A percentile compares a stretch with the other conserved stretches of the same genome.
Conservation (phyloP, 2,113 vertebrate species). For the Eurypyga helias region DNA sequence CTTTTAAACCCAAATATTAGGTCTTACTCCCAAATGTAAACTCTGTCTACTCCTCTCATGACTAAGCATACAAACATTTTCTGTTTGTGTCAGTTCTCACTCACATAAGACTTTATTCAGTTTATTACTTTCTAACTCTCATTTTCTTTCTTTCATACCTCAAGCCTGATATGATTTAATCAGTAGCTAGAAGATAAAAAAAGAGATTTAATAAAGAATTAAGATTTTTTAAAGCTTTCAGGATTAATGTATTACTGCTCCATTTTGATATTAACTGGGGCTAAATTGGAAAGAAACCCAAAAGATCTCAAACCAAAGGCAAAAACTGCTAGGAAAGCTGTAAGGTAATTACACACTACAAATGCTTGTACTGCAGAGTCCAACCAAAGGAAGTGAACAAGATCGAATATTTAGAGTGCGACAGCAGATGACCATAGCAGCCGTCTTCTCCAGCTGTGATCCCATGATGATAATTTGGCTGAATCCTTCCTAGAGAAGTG, state of each 20-base stretch:
- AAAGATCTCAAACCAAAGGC: background rate
- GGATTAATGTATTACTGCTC: background rate
- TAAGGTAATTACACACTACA: background rate
- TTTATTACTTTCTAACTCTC: background rate
- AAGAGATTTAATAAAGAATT: background rate
- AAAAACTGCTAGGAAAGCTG: background rate
- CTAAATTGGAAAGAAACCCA: background rate
- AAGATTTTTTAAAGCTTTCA: background rate
- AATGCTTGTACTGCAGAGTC: background rate
- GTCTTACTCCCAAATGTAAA: background rate
- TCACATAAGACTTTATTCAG: background rate
- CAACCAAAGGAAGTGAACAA: background rate
- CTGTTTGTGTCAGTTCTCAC: background rate
- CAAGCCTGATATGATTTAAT: background rate
- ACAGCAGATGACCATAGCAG: background rate
- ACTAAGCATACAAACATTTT: background rate
- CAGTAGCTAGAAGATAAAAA: background rate
- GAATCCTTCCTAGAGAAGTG: background rate
- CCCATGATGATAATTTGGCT: background rate
- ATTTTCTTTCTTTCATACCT: background rate
- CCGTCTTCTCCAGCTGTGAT: background rate
- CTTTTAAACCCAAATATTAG: background rate
- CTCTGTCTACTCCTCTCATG: background rate
- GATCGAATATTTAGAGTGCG: background rate
- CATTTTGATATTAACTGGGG: background rate